Evolutionary conservation across 2,113 vertebrate genomes (phyloP).

Genomic region (Cathartes aura): DNA sequence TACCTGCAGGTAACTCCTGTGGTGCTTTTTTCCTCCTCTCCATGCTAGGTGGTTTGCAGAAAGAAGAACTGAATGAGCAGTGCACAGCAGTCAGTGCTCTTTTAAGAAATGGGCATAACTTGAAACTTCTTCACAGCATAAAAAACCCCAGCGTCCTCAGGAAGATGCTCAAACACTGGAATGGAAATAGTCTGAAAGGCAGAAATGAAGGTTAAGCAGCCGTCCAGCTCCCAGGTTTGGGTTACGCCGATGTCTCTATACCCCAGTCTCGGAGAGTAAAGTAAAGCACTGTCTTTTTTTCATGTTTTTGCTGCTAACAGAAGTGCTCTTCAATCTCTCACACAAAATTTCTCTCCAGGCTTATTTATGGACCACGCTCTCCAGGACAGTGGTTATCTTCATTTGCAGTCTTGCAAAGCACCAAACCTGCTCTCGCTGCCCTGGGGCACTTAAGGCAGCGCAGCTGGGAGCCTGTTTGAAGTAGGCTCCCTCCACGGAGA

Average conservation of each 20-base stretch:
- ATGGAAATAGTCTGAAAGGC: background rate
- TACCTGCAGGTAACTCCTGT: background rate
- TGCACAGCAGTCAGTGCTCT: background rate
- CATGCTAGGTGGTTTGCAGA: background rate
- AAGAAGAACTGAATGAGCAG: background rate
- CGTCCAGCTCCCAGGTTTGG: accelerated
- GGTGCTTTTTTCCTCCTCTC: background rate
- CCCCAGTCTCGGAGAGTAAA: background rate
- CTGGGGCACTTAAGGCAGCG: accelerated
- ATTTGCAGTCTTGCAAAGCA: background rate
- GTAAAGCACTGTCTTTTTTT: background rate
- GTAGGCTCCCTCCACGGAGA: accelerated
- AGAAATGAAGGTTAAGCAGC: background rate
- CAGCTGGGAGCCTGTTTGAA: background rate
- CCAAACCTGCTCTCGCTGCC: background rate
- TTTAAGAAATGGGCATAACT: background rate
- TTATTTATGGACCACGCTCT: background rate
- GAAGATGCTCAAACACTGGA: background rate
- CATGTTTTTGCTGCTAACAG: background rate
- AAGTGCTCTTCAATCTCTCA: background rate
- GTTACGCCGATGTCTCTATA: background rate
- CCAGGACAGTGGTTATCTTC: background rate
- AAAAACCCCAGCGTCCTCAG: background rate
- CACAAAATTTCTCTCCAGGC: background rate
- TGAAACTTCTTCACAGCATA: background rate